Evolutionary conservation across 2,113 vertebrate genomes (phyloP).

Genomic region (Cricetomys ansorgei): DNA sequence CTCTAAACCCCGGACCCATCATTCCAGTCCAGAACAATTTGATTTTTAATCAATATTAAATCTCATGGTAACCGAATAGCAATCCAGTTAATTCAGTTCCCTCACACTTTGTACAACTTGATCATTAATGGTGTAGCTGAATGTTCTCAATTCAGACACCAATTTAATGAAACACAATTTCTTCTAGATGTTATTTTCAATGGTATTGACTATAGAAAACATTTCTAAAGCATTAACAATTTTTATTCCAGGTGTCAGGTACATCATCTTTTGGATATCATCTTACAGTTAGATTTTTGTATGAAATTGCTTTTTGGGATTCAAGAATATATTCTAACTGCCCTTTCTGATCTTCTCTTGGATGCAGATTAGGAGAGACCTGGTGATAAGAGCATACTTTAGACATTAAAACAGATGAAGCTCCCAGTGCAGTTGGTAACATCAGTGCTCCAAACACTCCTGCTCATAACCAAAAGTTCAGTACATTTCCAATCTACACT

Average conservation of each 20-base stretch:
- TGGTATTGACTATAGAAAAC: not conserved
- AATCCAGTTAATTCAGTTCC: not conserved
- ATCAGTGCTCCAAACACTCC: not conserved
- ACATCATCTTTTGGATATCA: not conserved
- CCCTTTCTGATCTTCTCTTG: not conserved
- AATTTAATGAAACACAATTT: slow-evolving; percentile 2
- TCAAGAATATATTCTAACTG: not conserved
- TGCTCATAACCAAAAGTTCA: not conserved
- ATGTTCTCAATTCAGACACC: not conserved
- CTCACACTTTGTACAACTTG: not conserved
- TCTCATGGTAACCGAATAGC: not conserved
- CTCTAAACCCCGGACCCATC: not conserved
- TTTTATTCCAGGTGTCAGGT: not conserved
- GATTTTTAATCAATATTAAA: not conserved
- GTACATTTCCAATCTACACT: not conserved
- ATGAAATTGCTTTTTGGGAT: not conserved
- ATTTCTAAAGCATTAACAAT: not conserved
- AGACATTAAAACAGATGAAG: not conserved
- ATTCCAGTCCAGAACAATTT: not conserved
- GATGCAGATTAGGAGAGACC: not conserved
- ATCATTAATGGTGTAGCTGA: not conserved
- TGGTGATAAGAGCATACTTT: not conserved
- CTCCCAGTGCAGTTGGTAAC: not conserved
- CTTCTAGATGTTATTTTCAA: not conserved
- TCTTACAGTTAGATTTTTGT: not conserved